phyloP scores from a whole-genome alignment of 30 jellyfish, hydroid and myxozoan species.

The Hydra vulgaris region DNA sequence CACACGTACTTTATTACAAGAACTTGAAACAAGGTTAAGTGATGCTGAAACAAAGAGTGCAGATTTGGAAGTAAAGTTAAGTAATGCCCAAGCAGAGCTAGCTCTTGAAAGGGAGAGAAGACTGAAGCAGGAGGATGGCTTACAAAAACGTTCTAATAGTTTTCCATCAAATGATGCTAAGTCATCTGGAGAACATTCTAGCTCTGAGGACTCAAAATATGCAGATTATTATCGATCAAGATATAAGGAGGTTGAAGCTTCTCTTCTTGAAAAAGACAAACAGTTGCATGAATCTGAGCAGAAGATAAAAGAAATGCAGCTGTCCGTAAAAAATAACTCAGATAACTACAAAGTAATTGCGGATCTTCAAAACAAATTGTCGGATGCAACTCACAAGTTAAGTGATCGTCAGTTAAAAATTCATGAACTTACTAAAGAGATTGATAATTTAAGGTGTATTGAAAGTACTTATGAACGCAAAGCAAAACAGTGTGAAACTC shows the following conservation, averaged over 20 bases:
- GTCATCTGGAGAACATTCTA: slow-evolving; percentile 31
- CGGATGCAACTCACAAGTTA: slow-evolving; percentile 96
- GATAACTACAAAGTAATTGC: slow-evolving; percentile 68
- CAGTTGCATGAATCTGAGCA: slow-evolving; percentile 59
- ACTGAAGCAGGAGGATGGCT: slow-evolving; percentile 44
- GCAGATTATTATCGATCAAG: slow-evolving; percentile 86
- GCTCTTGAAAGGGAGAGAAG: slow-evolving; percentile 77
- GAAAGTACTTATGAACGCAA: slow-evolving; percentile 68
- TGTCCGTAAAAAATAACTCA: slow-evolving; percentile 46
- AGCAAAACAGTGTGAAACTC: slow-evolving; percentile 56
- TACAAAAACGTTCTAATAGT: slow-evolving; percentile 61
- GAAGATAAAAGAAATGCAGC: slow-evolving; percentile 52
- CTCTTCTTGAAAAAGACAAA: slow-evolving; percentile 77
- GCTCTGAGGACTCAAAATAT: slow-evolving; percentile 57
- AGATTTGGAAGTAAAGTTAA: slow-evolving; percentile 62
- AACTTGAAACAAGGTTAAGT: slow-evolving; percentile 76
- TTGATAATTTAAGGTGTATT: slow-evolving; percentile 60
- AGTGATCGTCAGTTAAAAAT: slow-evolving; percentile 94
- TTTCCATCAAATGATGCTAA: slow-evolving; percentile 21
- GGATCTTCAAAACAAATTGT: slow-evolving; percentile 67
- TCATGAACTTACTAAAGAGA: slow-evolving; percentile 87
- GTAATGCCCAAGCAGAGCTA: slow-evolving; percentile 50
- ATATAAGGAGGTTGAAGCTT: slow-evolving; percentile 80
- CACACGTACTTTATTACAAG: slow-evolving; percentile 90
- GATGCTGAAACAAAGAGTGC: slow-evolving; percentile 56